Evolutionary conservation across 2,888 invertebrate species (phyloP), one percentile per base, ranked within the genome.

Genomic region (Pyrocoelia pectoralis): DNA sequence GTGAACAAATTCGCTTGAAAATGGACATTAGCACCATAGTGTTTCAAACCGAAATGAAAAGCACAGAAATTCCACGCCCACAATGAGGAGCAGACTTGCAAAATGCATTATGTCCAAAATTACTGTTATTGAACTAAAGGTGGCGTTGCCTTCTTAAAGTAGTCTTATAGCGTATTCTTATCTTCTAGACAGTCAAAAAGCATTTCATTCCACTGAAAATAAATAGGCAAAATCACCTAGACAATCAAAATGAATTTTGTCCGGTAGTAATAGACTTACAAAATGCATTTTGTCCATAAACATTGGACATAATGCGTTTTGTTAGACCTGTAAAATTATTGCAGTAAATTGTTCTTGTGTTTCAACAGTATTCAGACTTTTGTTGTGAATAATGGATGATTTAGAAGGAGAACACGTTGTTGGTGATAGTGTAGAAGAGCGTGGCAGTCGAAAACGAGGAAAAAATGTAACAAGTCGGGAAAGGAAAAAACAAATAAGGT

Each of bases 401-500:
- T n/a, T 38, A n/a, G 38, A 38, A 8, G n/a, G n/a, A 14, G 14
- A 46, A 46, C 46, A 12, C n/a, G n/a, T 38, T 38, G 38, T 38
- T 9, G 38, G 38, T 38, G 38, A 38, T 38, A 12, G 12, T 9
- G 8, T 24, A 24, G 3, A 24, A 3, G 8, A 5, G 8, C 4
- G 24, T 24, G 8, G 3, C 3, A 38, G 38, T n/a, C n/a, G n/a
- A n/a, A n/a, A n/a, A n/a, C n/a, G n/a, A n/a, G n/a, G n/a, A n/a
- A n/a, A 38, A 12, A 38, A 38, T 8, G 12, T 8, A 38, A 38
- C 38, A 38, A n/a, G 38, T 5, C 38, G 38, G n/a, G 38, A 38
- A 38, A 38, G 38, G n/a, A 38, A 38, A 38, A 38, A 38, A 38
- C 38, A 38, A 3, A 38, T 38, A 38, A 38, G 38, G 38, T 38